phyloP scores from a whole-genome alignment of 2,888 invertebrate genomes.

The Dynastes tityus region DNA sequence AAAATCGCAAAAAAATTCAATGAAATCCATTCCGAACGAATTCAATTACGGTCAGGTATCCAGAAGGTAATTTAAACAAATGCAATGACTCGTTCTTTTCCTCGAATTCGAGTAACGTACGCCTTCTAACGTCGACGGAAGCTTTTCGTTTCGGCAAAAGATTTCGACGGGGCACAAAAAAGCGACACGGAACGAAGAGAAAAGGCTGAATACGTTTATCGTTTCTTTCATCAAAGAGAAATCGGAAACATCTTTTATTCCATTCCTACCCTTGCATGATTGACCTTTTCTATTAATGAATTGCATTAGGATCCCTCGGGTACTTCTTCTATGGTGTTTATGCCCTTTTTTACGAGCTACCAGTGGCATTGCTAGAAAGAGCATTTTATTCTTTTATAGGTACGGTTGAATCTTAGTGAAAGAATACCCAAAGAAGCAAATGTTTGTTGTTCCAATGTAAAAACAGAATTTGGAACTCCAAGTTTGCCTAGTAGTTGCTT shows the following conservation, averaged over 20 bases:
- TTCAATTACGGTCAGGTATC: constrained; percentile 41
- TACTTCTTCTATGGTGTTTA: constrained; percentile 26
- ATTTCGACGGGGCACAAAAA: constrained; percentile 6
- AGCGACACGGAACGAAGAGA: background rate
- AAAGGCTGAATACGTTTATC: constrained; percentile 36
- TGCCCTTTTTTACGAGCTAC: constrained; percentile 19
- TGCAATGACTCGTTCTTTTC: constrained; percentile 33
- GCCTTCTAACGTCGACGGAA: constrained; percentile 3
- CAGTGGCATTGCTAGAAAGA: background rate
- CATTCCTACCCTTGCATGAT: constrained; percentile 24
- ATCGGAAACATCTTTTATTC: constrained; percentile 46
- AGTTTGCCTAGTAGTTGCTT: no score
- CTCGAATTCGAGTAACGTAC: constrained; percentile 20
- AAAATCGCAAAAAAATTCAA: constrained; percentile 22
- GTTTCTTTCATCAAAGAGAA: constrained; percentile 43
- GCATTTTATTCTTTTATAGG: constrained; percentile 11
- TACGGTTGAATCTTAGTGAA: background rate
- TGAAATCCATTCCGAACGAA: constrained; percentile 20
- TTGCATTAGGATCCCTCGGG: constrained; percentile 34
- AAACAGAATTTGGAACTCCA: no score
- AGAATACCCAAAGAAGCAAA: background rate
- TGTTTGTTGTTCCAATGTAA: no score
- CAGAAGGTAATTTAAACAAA: constrained; percentile 35
- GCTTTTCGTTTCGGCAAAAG: constrained; percentile 6
- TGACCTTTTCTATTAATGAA: constrained; percentile 43